Conservation (phyloP, 2,113 vertebrate species). For the Larimichthys crocea region DNA sequence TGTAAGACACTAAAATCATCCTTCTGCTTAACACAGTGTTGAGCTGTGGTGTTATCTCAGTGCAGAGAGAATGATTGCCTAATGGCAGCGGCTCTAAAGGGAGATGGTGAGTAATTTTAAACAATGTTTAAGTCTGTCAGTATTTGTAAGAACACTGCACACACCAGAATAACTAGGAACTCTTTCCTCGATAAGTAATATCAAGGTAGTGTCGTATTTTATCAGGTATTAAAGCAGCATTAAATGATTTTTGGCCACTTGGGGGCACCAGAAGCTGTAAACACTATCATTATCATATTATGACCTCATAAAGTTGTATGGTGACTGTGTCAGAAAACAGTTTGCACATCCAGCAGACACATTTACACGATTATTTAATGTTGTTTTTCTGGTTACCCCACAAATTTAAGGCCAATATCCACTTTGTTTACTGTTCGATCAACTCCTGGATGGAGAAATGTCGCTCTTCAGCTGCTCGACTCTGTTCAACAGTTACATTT, state of each 20-base stretch:
- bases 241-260: background rate
- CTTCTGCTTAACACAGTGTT: background rate
- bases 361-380: background rate
- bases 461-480: background rate
- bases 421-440: background rate
- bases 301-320: background rate
- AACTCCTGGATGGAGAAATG: background rate
- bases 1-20: background rate
- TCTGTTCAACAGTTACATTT: background rate
- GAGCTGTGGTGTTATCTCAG: slow-evolving; percentile 3
- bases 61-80: background rate
- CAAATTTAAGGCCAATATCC: background rate
- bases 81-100: background rate
- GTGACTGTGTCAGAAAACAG: background rate
- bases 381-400: no score
- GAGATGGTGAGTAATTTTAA: slow-evolving; percentile 3
- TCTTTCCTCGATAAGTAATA: background rate
- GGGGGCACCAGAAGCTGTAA: background rate
- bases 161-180: background rate
- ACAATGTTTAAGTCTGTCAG: slow-evolving; percentile 10
- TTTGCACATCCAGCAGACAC: background rate
- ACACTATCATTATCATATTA: background rate
- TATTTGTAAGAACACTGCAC: background rate
- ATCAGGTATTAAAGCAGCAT: background rate
- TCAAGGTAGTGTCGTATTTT: background rate